A percentile compares a stretch with the other conserved stretches of the same genome.
Evolutionary conservation across 2,797 vertebrate species (phyloP).

Genomic region (Rhabdophis nuchalis): DNA sequence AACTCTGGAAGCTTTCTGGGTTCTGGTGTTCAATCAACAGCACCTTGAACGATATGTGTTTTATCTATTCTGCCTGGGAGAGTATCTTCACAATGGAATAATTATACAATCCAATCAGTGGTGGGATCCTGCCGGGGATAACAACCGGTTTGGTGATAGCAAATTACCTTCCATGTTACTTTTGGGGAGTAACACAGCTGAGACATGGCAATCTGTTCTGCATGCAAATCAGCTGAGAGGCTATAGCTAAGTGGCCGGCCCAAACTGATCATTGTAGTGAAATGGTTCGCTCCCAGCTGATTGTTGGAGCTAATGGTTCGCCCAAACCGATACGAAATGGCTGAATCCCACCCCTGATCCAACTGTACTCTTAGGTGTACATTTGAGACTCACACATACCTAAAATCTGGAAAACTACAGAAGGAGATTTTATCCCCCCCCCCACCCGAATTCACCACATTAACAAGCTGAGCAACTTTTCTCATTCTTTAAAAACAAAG

Average conservation of each 20-base stretch:
- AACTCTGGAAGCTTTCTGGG: no score
- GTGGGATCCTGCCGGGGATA: no score
- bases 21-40: background rate
- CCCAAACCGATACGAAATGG: no score
- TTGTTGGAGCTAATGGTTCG: no score
- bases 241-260: no score
- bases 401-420: background rate
- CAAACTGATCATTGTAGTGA: no score
- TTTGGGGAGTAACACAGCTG: no score
- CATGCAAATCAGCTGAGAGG: no score
- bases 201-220: no score
- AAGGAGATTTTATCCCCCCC: background rate
- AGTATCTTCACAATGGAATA: background rate
- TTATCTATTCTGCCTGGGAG: background rate
- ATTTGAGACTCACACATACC: background rate
- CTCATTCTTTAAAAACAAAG: background rate
- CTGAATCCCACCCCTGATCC: background rate
- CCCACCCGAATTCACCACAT: background rate
- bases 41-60: background rate
- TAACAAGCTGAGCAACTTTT: background rate
- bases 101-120: background rate
- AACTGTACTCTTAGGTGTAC: background rate
- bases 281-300: no score
- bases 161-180: no score
- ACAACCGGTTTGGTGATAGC: no score